Evolutionary conservation across 2,888 invertebrate genomes (phyloP).

Genomic region (Oithona nana): DNA sequence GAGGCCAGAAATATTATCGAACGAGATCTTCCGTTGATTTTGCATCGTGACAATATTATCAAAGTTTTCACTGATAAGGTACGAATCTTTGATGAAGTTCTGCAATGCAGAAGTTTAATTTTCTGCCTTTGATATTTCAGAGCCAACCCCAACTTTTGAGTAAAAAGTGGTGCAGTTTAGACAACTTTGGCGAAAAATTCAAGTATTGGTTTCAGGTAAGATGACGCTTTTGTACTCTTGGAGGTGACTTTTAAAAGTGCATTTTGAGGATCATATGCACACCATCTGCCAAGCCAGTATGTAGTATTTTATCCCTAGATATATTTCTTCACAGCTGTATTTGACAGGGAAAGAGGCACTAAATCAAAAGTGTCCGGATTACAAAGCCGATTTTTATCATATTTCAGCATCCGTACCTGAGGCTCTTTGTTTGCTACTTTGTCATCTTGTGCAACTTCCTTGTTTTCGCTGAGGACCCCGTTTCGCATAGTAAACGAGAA

Average conservation of each 20-base stretch:
- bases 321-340: no score
- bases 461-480: constrained; percentile 35
- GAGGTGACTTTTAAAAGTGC: neutral
- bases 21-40: neutral
- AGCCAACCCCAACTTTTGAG: neutral
- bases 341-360: no score
- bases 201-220: constrained; percentile 14
- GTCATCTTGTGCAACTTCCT: constrained; percentile 34
- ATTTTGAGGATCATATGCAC: neutral
- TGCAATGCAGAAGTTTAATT: neutral
- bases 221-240: neutral
- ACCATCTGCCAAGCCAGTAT: no score
- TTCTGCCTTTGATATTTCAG: neutral
- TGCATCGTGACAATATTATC: constrained; percentile 7
- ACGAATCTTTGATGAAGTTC: neutral
- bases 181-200: constrained; percentile 3
- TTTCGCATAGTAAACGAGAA: constrained; percentile 32
- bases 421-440: constrained; percentile 32
- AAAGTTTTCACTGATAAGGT: constrained; percentile 3
- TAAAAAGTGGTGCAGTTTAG: neutral
- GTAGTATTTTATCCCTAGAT: no score
- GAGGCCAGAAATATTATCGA: constrained; percentile 10
- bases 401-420: constrained; percentile 34
- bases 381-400: neutral
- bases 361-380: no score